These are phyloP conservation scores for Caenorhabditis sp. DNA, from an alignment of 2,888 invertebrate genomes.

Conservation along the genomic window DNA sequence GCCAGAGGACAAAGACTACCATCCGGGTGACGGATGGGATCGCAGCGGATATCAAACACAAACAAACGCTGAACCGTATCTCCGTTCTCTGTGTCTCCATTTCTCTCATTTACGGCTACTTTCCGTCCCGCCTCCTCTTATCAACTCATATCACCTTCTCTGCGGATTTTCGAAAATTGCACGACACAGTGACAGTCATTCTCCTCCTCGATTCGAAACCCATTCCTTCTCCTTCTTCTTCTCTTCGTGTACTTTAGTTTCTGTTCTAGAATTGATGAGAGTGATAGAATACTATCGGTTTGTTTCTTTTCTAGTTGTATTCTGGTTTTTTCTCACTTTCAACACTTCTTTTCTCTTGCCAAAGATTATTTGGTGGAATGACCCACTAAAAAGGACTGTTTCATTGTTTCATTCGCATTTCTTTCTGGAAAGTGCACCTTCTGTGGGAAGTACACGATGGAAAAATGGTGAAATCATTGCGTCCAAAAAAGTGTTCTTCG, in stretches of 20 bases:
- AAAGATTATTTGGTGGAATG: no score
- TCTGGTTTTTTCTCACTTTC: no score
- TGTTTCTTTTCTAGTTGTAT: no score
- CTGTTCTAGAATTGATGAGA: constrained; percentile 13
- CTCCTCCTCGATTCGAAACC: background rate
- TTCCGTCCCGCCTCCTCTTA: constrained; percentile 5
- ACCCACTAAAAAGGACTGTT: constrained; percentile 43
- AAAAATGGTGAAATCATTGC: background rate
- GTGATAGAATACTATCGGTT: background rate
- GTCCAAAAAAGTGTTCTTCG: background rate
- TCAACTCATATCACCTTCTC: constrained; percentile 9
- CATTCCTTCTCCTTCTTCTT: background rate
- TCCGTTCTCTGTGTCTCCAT: constrained; percentile 18
- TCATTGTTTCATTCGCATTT: constrained; percentile 29
- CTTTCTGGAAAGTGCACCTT: constrained; percentile 23
- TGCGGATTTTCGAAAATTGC: constrained; percentile 47
- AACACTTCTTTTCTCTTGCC: no score
- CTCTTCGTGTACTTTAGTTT: constrained; percentile 27
- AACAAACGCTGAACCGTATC: constrained; percentile 47
- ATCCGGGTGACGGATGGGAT: constrained; percentile 49
- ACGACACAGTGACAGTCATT: no score
- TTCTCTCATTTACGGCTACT: constrained; percentile 26
- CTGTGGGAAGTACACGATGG: no score
- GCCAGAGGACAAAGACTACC: constrained; percentile 57
- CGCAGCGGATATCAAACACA: constrained; percentile 28